Percentiles rank a stretch among this genome's conserved stretches.
Evolutionary conservation across 1,140 invertebrate genomes (phyloP).

Genomic region (Diachasma alloeum): DNA sequence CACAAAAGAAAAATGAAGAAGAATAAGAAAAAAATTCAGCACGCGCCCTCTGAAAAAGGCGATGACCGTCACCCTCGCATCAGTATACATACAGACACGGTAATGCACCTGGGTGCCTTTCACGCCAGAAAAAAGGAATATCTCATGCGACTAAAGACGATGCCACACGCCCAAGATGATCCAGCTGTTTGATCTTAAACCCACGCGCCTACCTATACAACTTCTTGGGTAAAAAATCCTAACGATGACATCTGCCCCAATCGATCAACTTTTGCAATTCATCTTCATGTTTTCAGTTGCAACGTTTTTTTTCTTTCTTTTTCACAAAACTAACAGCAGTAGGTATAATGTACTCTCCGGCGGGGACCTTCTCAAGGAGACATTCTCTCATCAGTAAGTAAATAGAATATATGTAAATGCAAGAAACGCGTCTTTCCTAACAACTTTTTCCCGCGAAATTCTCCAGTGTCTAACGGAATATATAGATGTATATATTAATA

Average conservation of each 20-base stretch:
- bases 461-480: background rate
- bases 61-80: slow-evolving; percentile 6
- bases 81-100: background rate
- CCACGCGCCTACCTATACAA: slow-evolving; percentile 44
- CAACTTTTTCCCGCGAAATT: background rate
- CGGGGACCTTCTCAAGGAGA: background rate
- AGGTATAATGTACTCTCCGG: background rate
- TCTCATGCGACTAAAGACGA: slow-evolving; percentile 50
- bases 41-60: background rate
- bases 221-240: background rate
- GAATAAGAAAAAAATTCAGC: background rate
- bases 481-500: background rate
- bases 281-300: slow-evolving; percentile 3
- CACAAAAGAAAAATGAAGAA: background rate
- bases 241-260: background rate
- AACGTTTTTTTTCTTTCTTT: too few species aligned
- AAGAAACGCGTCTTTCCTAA: background rate
- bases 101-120: slow-evolving; percentile 12
- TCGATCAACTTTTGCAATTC: slow-evolving; percentile 3
- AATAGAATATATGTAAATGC: background rate
- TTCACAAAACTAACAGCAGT: background rate
- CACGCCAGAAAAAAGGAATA: slow-evolving; percentile 58
- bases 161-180: slow-evolving; percentile 59
- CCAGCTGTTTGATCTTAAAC: slow-evolving; percentile 63
- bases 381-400: background rate